phyloP scores from a whole-genome alignment of 2,888 invertebrate species.

The Stegana nigrithorax region DNA sequence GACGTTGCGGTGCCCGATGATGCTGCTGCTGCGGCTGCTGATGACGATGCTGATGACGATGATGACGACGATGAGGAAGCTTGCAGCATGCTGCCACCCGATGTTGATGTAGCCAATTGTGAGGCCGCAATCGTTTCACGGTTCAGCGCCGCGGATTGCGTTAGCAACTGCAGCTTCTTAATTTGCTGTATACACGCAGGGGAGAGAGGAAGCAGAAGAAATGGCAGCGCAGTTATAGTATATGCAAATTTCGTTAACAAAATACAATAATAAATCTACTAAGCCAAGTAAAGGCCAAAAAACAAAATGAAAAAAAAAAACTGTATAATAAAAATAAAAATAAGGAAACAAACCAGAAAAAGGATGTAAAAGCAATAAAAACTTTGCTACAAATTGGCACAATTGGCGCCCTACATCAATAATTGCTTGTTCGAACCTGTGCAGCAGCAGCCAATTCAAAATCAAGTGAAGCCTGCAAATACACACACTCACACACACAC shows the following conservation, averaged over 20 bases:
- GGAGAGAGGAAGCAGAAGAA: not conserved
- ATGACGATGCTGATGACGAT: slow-evolving; percentile 27
- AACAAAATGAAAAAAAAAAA: not conserved
- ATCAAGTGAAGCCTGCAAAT: too few relatives aligned
- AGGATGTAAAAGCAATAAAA: too few relatives aligned
- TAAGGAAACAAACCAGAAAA: not conserved
- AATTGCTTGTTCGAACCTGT: too few relatives aligned
- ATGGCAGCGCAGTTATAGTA: not conserved
- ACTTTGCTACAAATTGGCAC: too few relatives aligned
- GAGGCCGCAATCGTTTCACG: slow-evolving; percentile 69
- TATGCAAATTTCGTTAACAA: too few relatives aligned
- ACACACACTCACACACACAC: too few relatives aligned
- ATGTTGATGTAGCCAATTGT: slow-evolving; percentile 67
- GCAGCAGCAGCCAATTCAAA: not conserved
- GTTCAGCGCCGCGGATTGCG: slow-evolving; percentile 68
- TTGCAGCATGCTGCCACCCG: not conserved
- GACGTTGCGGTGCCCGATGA: slow-evolving; percentile 33
- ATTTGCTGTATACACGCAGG: slow-evolving; percentile 64
- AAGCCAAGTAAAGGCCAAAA: too few relatives aligned
- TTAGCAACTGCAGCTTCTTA: slow-evolving; percentile 67
- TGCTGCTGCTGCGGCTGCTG: slow-evolving; percentile 26
- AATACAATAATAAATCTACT: not conserved
- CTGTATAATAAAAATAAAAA: not conserved
- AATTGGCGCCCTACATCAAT: too few relatives aligned
- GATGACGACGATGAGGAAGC: slow-evolving; percentile 27